Base-by-base conservation (phyloP, 2,797 vertebrate genomes). In the Pelochelys cantorii region DNA sequence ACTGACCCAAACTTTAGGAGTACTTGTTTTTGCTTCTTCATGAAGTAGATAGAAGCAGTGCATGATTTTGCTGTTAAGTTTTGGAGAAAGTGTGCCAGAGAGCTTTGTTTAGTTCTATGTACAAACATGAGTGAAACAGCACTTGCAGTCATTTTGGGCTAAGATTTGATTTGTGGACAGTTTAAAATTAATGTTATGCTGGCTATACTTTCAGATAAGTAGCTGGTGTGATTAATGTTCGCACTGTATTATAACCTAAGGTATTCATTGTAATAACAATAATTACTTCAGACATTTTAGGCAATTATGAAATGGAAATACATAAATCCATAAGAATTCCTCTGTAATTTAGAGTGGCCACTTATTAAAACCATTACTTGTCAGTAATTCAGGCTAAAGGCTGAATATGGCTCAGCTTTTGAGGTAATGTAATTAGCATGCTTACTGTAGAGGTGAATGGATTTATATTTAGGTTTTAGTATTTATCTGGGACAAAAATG, bases 391-490 rank as follows among this genome's bases (percentile, higher is more conserved):
- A 62, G 0, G 3, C 4, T 79, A 52, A 83, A 87, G 1, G 5
- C 0, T n/a, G 84, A 86, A 75, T 11, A 0, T 27, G 5, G 71
- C 79, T 91, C 53, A 52, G 84, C 89, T 91, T 4, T n/a, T 23
- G 5, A 90, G 42, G 92, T 62, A 52, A 86, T 78, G 88, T 88
- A 88, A 93, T 91, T 90, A 87, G 15, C 18, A 37, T 94, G 90
- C 89, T 95, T 96, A 96, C 88, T 92, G 88, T 34, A 90, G 90
- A 94, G 83, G n/a, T 54, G 48, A 79, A 84, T 96, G 2, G n/a
- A 82, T 86, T 96, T 94, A 74, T 88, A 81, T 74, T 89, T 82
- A 88, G 1, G 6, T 68, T 0, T 4, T 2, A 52, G 3, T 94
- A 5, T 2, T 95, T 89, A 83, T 93, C 93, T 93, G 62, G 80